These are phyloP conservation scores for Poecilia latipinna DNA, from an alignment of 2,113 vertebrate species.

Conservation along the genomic window DNA sequence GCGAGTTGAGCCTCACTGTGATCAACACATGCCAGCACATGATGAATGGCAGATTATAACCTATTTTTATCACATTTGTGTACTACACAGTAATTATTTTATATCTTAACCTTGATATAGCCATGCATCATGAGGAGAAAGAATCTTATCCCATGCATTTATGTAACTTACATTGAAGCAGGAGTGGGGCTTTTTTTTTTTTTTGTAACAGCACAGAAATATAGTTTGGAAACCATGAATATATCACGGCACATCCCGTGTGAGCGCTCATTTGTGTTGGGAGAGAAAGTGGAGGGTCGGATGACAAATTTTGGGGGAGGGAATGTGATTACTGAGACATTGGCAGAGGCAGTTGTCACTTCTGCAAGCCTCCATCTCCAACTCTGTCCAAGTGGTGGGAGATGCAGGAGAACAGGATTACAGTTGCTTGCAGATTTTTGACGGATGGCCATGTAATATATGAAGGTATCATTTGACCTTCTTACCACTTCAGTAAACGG, in stretches of 20 bases:
- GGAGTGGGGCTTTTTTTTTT: conserved; percentile 1
- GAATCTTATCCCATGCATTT: conserved; percentile 2
- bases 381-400: conserved; percentile 15
- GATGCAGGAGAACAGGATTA: conserved; percentile 24
- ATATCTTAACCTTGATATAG: conserved; percentile 11
- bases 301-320: conserved; percentile 64
- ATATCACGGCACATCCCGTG: conserved; percentile 31
- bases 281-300: conserved; percentile 46
- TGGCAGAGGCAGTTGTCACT: conserved; percentile 45
- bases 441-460: conserved; percentile 30
- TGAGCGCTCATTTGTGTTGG: conserved; percentile 45
- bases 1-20: conserved; percentile 42
- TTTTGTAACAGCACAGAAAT: conserved; percentile 12
- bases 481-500: conserved; percentile 25
- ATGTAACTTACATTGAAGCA: conserved; percentile 4
- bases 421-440: conserved; percentile 42
- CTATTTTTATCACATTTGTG: conserved; percentile 30
- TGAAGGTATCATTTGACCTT: conserved; percentile 54
- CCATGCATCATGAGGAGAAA: not conserved
- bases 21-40: conserved; percentile 40
- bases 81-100: conserved; percentile 25
- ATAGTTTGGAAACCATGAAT: conserved; percentile 35
- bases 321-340: conserved; percentile 58
- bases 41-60: conserved; percentile 40
- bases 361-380: conserved; percentile 33